phyloP scores from a whole-genome alignment of 2,888 invertebrate species.

The Pollenia amentaria region DNA sequence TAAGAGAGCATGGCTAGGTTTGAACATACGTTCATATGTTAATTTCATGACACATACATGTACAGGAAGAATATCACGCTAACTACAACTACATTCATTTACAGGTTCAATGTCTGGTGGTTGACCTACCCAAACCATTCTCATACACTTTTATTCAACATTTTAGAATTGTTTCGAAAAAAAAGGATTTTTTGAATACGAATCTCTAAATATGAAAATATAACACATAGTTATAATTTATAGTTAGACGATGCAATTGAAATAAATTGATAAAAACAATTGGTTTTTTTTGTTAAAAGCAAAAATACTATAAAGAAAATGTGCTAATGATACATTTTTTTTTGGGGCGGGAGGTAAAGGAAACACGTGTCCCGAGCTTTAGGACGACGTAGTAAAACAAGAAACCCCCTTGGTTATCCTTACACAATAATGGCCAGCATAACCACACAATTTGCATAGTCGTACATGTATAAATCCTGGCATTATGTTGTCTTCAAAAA shows the following conservation, averaged over 20 bases:
- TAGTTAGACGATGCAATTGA: constrained; percentile 31
- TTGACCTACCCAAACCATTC: constrained; percentile 81
- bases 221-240: constrained; percentile 66
- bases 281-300: constrained; percentile 11
- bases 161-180: background rate
- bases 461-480: constrained; percentile 11
- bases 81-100: constrained; percentile 52
- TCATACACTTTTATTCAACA: background rate
- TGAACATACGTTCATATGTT: background rate
- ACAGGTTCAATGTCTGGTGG: constrained; percentile 82
- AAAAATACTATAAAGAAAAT: constrained; percentile 43
- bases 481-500: constrained; percentile 39
- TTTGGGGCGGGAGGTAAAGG: constrained; percentile 34
- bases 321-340: constrained; percentile 60
- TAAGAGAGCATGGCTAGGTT: constrained; percentile 26
- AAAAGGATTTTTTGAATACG: constrained; percentile 7
- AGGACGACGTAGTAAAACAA: background rate
- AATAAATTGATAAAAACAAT: constrained; percentile 52
- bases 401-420: background rate
- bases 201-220: constrained; percentile 18
- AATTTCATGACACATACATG: background rate
- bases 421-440: background rate
- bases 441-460: constrained; percentile 21
- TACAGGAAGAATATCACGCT: constrained; percentile 63
- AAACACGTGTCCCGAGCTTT: constrained; percentile 59